Evolutionary conservation across 2,113 vertebrate species (phyloP).

Genomic region (Suncus etruscus): DNA sequence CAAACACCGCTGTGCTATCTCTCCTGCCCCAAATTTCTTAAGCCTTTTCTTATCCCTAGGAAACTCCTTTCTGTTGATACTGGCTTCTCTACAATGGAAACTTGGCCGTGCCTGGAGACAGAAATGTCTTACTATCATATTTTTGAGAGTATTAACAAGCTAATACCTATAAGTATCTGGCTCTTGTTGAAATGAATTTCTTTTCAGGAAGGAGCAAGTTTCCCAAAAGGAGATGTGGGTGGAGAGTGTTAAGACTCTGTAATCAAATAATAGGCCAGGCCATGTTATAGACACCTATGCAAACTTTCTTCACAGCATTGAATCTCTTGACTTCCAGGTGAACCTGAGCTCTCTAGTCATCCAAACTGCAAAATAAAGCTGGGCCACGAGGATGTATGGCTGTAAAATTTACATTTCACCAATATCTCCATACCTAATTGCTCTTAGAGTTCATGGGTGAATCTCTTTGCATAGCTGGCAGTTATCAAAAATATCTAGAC

Average conservation of each 20-base stretch:
- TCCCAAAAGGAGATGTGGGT: background rate
- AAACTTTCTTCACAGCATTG: background rate
- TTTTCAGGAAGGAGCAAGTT: slow-evolving; percentile 31
- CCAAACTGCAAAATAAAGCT: background rate
- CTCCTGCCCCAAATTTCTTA: no score
- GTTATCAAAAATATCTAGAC: background rate
- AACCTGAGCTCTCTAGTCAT: background rate
- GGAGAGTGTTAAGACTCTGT: background rate
- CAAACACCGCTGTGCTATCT: no score
- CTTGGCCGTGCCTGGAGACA: background rate
- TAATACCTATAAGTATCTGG: background rate
- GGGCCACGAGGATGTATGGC: background rate
- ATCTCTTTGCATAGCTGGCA: background rate
- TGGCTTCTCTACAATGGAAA: background rate
- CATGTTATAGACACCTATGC: background rate
- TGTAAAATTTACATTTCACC: background rate
- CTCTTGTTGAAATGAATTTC: slow-evolving; percentile 8
- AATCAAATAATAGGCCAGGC: background rate
- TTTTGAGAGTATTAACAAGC: slow-evolving; percentile 11
- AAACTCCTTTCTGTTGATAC: slow-evolving; percentile 4
- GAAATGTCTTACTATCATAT: background rate
- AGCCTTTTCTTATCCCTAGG: background rate
- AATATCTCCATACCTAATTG: background rate
- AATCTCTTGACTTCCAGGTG: background rate
- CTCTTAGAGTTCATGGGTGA: background rate